A percentile compares a stretch with the other conserved stretches of the same genome.
phyloP scores from a whole-genome alignment of 2,113 vertebrate genomes.

The Talpa occidentalis region DNA sequence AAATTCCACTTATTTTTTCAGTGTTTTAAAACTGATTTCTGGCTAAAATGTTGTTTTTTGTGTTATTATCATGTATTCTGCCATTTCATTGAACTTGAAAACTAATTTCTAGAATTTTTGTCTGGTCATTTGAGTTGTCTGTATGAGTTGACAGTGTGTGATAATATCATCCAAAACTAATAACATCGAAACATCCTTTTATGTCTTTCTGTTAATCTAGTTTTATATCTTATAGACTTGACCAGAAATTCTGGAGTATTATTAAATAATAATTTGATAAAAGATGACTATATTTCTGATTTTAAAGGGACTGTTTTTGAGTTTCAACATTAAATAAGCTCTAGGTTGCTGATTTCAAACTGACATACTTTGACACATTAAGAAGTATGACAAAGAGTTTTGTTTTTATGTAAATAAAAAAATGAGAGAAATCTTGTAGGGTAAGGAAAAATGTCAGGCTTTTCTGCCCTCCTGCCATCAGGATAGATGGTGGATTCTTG shows the following conservation, averaged over 20 bases:
- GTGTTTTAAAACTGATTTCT: neutral
- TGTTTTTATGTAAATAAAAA: slow-evolving; percentile 38
- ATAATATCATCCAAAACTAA: neutral
- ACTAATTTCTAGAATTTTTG: slow-evolving; percentile 31
- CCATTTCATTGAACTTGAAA: neutral
- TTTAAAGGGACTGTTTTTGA: neutral
- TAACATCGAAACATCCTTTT: neutral
- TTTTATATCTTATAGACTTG: neutral
- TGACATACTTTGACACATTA: neutral
- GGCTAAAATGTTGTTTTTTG: neutral
- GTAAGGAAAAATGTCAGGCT: too few species aligned
- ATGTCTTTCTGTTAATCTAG: neutral
- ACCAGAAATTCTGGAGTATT: neutral
- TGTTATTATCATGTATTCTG: neutral
- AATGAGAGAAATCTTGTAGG: too few species aligned
- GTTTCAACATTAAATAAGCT: neutral
- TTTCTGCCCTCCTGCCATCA: too few species aligned
- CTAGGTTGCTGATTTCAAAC: neutral
- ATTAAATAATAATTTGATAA: slow-evolving; percentile 32
- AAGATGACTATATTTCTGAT: neutral
- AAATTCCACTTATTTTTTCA: neutral
- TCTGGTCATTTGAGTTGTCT: neutral
- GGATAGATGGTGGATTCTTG: too few species aligned
- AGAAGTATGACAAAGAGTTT: neutral
- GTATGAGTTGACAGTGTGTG: neutral